Base-by-base conservation (phyloP, 2,797 vertebrate species). In the Falco rusticolus region DNA sequence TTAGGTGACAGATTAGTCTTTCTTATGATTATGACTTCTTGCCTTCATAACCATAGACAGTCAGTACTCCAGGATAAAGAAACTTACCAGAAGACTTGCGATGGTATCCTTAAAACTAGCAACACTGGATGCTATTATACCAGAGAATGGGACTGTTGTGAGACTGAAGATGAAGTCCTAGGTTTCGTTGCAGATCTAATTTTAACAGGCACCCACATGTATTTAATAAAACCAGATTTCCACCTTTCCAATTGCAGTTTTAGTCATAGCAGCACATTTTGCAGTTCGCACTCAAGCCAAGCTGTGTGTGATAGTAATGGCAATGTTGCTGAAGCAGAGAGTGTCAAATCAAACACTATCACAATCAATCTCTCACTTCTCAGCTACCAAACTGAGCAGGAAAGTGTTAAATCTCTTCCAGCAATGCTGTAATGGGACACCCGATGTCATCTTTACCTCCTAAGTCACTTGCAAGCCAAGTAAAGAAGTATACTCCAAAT, bases 341-440 rank as follows among this genome's bases (percentile, higher is more conserved):
- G 56, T 29, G 56, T 70, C 1, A 1, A 93, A 51, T 45, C n/a
- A 45, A 87, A 39, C 29, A 56, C 29, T 6, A 2, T 59, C 2
- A 0, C 39, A 66, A 61, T 56, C 2, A 1, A 54, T 59, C 47
- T 85, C 34, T 37, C 0, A 3, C 43, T 78, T 92, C 34, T 28
- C n/a, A 72, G n/a, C 47, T 69, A 45, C n/a, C 37, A 81, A 78
- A 56, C 59, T 63, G 89, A 90, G n/a, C 51, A 79, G 82, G 72
- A 95, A 92, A 91, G 72, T 19, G 95, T 97, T 96, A 94, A 92
- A 92, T 33, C 69, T 86, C 54, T 69, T 56, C 39, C 79, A 81
- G 65, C n/a, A 81, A 6, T 1, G 3, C 56, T 76, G 41, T 76
- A 78, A 53, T 26, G 28, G 37, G 84, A 91, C 51, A 74, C 10